Evolutionary conservation across 2,113 vertebrate species (phyloP).

Genomic region (Lagopus leucura): DNA sequence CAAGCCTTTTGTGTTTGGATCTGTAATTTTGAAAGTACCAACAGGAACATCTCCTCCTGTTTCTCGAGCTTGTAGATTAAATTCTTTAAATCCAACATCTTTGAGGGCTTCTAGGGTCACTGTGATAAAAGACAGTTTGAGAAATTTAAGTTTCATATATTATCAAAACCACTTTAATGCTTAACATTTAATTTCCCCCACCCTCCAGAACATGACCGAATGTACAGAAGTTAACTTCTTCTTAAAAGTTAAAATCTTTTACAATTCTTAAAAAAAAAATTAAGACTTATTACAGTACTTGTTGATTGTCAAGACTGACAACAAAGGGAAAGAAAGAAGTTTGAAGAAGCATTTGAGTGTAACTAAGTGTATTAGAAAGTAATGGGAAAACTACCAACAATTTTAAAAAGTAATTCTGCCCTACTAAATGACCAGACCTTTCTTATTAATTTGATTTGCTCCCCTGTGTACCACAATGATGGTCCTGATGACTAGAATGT

Average conservation of each 20-base stretch:
- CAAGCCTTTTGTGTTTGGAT: slow-evolving; percentile 67
- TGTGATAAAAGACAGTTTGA: slow-evolving; percentile 28
- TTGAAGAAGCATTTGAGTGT: not conserved
- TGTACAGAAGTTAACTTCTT: not conserved
- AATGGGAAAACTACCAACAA: not conserved
- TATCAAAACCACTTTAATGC: not conserved
- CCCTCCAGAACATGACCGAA: not conserved
- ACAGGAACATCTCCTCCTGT: slow-evolving; percentile 65
- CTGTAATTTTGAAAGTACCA: slow-evolving; percentile 70
- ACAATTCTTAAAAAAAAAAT: not conserved
- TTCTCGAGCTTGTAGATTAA: slow-evolving; percentile 73
- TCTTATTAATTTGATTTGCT: not conserved
- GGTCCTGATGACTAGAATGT: not conserved
- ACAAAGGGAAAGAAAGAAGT: not conserved
- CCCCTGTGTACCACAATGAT: not conserved
- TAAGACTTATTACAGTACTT: not conserved
- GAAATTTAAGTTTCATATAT: not conserved
- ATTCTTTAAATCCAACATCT: slow-evolving; percentile 54
- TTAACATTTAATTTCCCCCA: not conserved
- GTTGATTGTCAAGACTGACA: not conserved
- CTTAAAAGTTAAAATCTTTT: not conserved
- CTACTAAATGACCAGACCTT: not conserved
- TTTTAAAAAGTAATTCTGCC: not conserved
- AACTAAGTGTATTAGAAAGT: not conserved
- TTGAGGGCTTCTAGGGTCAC: slow-evolving; percentile 61